phyloP scores from a whole-genome alignment of 2,113 vertebrate species.

The Menidia beryllina region DNA sequence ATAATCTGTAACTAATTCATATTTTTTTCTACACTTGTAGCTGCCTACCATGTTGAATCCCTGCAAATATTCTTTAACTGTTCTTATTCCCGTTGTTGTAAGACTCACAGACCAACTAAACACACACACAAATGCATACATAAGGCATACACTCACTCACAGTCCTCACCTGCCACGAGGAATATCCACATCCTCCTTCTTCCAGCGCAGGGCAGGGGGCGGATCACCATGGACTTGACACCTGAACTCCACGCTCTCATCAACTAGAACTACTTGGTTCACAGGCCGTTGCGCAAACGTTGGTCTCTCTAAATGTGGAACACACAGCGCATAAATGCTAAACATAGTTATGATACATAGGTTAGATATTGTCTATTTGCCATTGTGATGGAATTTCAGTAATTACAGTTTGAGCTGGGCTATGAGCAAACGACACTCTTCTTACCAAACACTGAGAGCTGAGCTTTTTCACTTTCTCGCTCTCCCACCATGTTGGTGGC shows the following conservation, averaged over 20 bases:
- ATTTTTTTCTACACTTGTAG: conserved; percentile 3
- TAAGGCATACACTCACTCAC: conserved; percentile 5
- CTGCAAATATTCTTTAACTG: conserved; percentile 27
- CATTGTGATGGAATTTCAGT: not conserved
- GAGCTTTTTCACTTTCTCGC: conserved; percentile 93
- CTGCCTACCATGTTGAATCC: not conserved
- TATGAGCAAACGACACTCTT: not conserved
- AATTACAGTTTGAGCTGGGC: conserved; percentile 16
- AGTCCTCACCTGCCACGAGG: conserved; percentile 88
- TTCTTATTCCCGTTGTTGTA: conserved; percentile 1
- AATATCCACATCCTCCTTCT: conserved; percentile 91
- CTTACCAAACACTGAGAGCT: conserved; percentile 94
- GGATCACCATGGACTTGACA: conserved; percentile 96
- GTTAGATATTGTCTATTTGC: conserved; percentile 19
- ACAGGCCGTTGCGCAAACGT: conserved; percentile 92
- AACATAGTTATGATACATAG: conserved; percentile 40
- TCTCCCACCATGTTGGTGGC: conserved; percentile 97
- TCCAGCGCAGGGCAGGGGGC: conserved; percentile 91
- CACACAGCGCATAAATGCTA: conserved; percentile 20
- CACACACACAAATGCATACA: conserved; percentile 10
- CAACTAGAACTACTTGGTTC: conserved; percentile 95
- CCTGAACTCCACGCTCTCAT: conserved; percentile 91
- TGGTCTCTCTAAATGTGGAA: conserved; percentile 86
- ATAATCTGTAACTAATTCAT: conserved; percentile 15
- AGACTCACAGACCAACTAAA: too few species aligned